Evolutionary conservation across 2,113 vertebrate species (phyloP).

Genomic region (Microtus montanus): DNA sequence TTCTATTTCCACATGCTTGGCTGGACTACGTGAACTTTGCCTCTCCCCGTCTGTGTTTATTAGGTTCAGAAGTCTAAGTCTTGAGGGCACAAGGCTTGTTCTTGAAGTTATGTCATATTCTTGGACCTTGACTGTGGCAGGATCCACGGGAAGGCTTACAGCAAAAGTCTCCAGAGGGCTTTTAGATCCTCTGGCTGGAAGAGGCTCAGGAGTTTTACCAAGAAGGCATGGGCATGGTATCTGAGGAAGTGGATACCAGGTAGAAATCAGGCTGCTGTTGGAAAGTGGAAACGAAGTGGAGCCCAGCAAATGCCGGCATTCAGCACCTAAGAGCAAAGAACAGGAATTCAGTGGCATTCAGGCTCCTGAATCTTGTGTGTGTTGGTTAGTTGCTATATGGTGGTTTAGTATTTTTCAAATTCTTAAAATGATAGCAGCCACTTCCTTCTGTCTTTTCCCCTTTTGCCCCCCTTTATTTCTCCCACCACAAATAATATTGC

Average conservation of each 20-base stretch:
- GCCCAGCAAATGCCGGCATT: not conserved
- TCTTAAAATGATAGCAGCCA: not conserved
- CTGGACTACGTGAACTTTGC: not conserved
- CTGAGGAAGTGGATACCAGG: not conserved
- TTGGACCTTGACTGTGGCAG: not conserved
- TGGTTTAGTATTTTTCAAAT: not conserved
- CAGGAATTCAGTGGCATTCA: not conserved
- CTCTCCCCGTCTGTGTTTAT: not conserved
- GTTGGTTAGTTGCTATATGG: not conserved
- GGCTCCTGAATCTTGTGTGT: not conserved
- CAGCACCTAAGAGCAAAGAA: not conserved
- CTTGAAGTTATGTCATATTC: not conserved
- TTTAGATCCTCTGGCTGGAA: not conserved
- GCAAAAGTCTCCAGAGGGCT: not conserved
- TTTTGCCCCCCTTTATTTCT: not conserved
- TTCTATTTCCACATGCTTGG: not conserved
- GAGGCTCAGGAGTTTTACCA: not conserved
- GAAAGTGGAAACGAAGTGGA: not conserved
- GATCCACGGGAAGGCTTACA: not conserved
- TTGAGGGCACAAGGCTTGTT: not conserved
- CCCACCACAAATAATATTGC: not conserved
- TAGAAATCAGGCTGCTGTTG: not conserved
- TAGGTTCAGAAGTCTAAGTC: constrained; percentile 34
- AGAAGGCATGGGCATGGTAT: not conserved
- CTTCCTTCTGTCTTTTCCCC: not conserved